A percentile compares a stretch with the other conserved stretches of the same genome.
Evolutionary conservation across 2,797 vertebrate genomes (phyloP).

Genomic region (Anas bernieri): DNA sequence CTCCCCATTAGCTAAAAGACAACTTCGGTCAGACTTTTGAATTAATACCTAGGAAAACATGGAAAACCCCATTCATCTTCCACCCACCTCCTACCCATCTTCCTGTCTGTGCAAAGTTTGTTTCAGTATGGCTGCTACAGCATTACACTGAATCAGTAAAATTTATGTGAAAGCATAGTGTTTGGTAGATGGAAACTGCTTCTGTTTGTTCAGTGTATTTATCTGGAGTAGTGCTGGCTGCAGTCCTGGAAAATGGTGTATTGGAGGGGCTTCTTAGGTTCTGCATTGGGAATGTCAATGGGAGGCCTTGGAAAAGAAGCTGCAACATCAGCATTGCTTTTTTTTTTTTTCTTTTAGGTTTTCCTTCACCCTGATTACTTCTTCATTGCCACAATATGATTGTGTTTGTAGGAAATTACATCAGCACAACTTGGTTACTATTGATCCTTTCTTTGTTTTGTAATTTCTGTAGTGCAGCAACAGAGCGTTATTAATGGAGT

Average conservation of each 20-base stretch:
- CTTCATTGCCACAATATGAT: neutral
- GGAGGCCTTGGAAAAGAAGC: neutral
- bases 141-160: neutral
- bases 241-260: neutral
- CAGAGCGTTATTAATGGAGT: constrained; percentile 39
- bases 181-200: neutral
- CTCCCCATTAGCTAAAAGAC: neutral
- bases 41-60: neutral
- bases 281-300: neutral
- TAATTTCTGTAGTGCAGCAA: constrained; percentile 63
- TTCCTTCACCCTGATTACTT: neutral
- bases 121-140: neutral
- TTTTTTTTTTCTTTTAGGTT: neutral
- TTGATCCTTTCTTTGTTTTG: constrained; percentile 75
- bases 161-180: neutral
- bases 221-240: neutral
- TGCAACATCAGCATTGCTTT: neutral
- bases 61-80: neutral
- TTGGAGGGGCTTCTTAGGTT: neutral
- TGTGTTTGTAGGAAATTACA: constrained; percentile 65
- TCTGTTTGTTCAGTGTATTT: neutral
- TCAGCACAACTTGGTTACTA: constrained; percentile 64
- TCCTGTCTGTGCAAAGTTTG: neutral
- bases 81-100: neutral
- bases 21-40: neutral